phyloP scores from a whole-genome alignment of 2,113 vertebrate genomes.

The Cettia cetti region DNA sequence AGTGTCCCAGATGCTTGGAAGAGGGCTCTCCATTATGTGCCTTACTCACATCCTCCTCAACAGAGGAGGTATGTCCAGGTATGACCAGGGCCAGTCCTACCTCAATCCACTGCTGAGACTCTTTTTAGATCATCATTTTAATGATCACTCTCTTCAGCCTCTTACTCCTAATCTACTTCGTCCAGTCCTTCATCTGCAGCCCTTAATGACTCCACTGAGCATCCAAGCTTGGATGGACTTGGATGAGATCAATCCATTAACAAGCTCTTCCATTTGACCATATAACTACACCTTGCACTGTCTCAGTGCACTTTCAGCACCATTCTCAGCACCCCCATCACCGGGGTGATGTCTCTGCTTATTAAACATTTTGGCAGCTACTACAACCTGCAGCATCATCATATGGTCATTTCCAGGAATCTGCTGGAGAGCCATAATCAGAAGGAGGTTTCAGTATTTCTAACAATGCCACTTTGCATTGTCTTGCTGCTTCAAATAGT shows the following conservation, averaged over 20 bases:
- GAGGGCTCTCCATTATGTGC: neutral
- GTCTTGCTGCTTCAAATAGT: neutral
- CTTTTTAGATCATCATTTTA: neutral
- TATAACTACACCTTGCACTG: rapidly evolving
- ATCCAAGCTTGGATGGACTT: neutral
- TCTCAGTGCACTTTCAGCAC: neutral
- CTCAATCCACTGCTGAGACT: neutral
- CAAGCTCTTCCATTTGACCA: neutral
- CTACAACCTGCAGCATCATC: neutral
- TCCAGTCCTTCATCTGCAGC: neutral
- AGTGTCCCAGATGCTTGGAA: neutral
- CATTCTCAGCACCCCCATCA: neutral
- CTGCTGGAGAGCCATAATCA: neutral
- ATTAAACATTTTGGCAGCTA: slow-evolving; percentile 5
- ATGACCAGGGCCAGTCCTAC: neutral
- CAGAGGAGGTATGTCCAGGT: no score
- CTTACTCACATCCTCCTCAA: neutral
- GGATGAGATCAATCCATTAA: slow-evolving; percentile 41
- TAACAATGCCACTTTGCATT: neutral
- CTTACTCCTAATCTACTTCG: slow-evolving; percentile 3
- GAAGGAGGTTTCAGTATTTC: neutral
- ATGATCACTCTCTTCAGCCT: neutral
- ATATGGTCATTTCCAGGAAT: neutral
- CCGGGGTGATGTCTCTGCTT: neutral
- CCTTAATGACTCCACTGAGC: neutral